Conservation (phyloP, 2,797 vertebrate genomes). For the Orientallactaga sibirica region DNA sequence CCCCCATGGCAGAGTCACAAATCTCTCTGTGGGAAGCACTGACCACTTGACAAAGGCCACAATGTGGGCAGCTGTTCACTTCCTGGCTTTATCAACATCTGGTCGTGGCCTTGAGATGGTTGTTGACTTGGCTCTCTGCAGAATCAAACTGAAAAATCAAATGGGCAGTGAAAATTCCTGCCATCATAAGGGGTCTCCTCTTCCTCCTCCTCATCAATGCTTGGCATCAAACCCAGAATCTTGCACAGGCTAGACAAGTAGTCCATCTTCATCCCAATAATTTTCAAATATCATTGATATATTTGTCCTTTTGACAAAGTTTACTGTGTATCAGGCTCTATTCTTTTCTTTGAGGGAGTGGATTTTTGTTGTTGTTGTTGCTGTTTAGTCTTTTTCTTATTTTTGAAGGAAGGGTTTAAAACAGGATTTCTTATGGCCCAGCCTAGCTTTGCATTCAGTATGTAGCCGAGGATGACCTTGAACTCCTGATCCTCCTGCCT, state of each 20-base stretch:
- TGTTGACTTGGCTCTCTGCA: background rate
- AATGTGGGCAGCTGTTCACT: too few relatives aligned
- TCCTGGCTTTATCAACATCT: background rate
- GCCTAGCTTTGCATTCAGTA: too few relatives aligned
- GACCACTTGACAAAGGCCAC: background rate
- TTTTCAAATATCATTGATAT: background rate
- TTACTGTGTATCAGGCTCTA: background rate
- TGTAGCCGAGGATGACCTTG: too few relatives aligned
- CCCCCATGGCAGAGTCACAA: too few relatives aligned
- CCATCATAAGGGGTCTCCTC: background rate
- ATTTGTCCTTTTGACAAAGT: background rate
- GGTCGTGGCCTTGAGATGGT: background rate
- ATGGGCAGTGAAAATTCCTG: background rate
- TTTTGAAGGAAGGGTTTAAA: too few relatives aligned
- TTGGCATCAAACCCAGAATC: background rate
- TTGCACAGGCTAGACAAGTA: background rate
- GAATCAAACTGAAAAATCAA: background rate
- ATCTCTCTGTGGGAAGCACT: too few relatives aligned
- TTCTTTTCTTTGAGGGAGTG: too few relatives aligned
- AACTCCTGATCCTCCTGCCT: background rate
- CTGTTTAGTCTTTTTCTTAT: too few relatives aligned
- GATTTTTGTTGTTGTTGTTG: too few relatives aligned
- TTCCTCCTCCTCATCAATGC: background rate
- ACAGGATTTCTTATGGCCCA: too few relatives aligned
- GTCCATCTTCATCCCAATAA: background rate